phyloP scores from a whole-genome alignment of 2,797 vertebrate species.

The Intellagama lesueurii region DNA sequence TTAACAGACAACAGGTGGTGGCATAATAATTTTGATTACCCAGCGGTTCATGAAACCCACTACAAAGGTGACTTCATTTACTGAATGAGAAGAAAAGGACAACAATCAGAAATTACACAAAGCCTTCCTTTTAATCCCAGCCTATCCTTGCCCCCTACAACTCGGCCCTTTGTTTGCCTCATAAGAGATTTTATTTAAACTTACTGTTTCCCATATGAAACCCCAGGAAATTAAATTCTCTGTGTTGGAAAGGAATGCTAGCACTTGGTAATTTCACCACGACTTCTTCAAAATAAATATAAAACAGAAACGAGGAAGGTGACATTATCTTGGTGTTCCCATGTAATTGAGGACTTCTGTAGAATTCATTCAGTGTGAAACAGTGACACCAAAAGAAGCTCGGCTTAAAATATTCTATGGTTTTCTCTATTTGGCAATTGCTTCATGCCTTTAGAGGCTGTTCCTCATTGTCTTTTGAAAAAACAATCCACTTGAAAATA shows the following conservation, averaged over 20 bases:
- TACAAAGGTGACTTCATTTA: slow-evolving; percentile 90
- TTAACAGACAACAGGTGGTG: slow-evolving; percentile 99
- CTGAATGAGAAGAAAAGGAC: slow-evolving; percentile 77
- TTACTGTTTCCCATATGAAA: slow-evolving; percentile 61
- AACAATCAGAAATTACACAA: slow-evolving; percentile 81
- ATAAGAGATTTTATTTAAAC: slow-evolving; percentile 76
- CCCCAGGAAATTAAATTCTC: slow-evolving; percentile 47
- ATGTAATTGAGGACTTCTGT: slow-evolving; percentile 48
- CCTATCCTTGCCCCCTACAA: slow-evolving; percentile 4
- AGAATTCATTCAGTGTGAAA: slow-evolving; percentile 56
- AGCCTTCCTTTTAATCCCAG: slow-evolving; percentile 75
- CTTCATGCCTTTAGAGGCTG: no score
- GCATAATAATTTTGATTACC: slow-evolving; percentile 89
- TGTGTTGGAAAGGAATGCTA: slow-evolving; percentile 57
- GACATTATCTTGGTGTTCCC: slow-evolving; percentile 21
- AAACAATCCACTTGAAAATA: no score
- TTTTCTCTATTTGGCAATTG: not conserved
- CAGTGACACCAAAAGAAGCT: slow-evolving; percentile 24
- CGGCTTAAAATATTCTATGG: not conserved
- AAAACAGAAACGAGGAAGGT: not conserved
- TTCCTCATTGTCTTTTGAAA: no score
- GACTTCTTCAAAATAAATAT: slow-evolving; percentile 16
- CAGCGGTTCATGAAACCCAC: slow-evolving; percentile 86
- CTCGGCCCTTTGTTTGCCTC: slow-evolving; percentile 66
- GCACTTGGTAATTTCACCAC: slow-evolving; percentile 43